Conservation (phyloP, 2,888 invertebrate species). For the Fragum fragum region DNA sequence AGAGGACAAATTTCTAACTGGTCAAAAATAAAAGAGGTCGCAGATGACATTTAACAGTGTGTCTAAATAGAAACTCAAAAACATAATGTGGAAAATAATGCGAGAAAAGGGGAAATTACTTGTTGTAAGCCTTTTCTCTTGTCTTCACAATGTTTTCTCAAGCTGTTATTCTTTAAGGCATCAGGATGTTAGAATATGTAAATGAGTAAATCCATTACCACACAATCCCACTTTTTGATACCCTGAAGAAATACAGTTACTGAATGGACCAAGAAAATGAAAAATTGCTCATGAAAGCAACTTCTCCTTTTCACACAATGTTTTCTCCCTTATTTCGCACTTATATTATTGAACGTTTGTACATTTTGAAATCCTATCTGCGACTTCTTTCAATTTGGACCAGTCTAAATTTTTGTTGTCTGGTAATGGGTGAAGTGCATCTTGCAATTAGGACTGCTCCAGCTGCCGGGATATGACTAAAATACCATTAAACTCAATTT, state of each 20-base stretch:
- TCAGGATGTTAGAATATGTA: not conserved
- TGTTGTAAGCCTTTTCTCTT: not conserved
- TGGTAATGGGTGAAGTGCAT: not conserved
- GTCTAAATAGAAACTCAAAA: too few species aligned
- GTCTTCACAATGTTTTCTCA: not conserved
- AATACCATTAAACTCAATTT: too few species aligned
- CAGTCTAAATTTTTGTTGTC: not conserved
- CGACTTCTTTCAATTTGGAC: not conserved
- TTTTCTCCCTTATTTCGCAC: not conserved
- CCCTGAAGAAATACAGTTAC: not conserved
- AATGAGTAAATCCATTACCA: not conserved
- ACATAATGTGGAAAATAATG: too few species aligned
- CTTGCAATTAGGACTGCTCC: not conserved
- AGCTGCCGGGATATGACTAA: too few species aligned
- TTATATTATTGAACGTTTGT: too few species aligned
- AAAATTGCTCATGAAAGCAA: not conserved
- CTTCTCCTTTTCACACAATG: conserved; percentile 18
- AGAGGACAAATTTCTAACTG: too few species aligned
- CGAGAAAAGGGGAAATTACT: not conserved
- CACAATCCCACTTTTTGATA: not conserved
- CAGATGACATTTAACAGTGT: too few species aligned
- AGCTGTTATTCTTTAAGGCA: not conserved
- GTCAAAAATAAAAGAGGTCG: too few species aligned
- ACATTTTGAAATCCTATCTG: too few species aligned
- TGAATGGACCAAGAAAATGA: not conserved